Base-by-base conservation (phyloP, 1,140 invertebrate genomes). In the Atta texana region DNA sequence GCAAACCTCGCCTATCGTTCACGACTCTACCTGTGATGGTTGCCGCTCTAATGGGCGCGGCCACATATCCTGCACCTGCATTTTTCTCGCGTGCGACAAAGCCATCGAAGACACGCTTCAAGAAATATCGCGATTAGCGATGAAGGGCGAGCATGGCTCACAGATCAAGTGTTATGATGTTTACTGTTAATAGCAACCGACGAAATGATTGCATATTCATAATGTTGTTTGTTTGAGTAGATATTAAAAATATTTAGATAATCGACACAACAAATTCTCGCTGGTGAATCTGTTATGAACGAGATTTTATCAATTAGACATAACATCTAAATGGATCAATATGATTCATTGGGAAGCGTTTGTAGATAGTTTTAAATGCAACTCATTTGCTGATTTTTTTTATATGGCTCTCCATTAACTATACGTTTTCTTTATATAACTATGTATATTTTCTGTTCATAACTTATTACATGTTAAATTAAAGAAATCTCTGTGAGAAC, bases 21-120 rank as follows among this genome's bases (percentile, higher is more conserved):
- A 51, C 75, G 53, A 53, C 44, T 66, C 34, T 69, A 51, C 51
- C 78, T 76, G 68, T 69, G 66, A 55, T 76, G 69, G 24, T 69
- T 76, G 53, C 53, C 59, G 68, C 76, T 64, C 61, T 55, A 21
- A 10, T 85, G 87, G 91, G 90, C 53, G 90, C 82, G 88, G 76
- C 51, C 66, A 24, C 61, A 77, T 89, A 88, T 88, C 78, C 64
- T 82, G 85, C 80, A 91, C 90, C 90, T 91, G 90, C 86, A 88
- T 86, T 89, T 91, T 90, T 89, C 86, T 82, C 74, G 39, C 69
- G 66, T 21, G 64, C 53, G 61, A 69, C 53, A 68, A 80, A 68
- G 39, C 24, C 53, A 31, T 57, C 76, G 69, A 74, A 68, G 76
- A 87, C 72, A 85, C 74, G 82, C 72, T 85, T 44, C 61, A 28